Conservation (phyloP, 2,797 vertebrate species). For the Chrysocyon brachyurus region DNA sequence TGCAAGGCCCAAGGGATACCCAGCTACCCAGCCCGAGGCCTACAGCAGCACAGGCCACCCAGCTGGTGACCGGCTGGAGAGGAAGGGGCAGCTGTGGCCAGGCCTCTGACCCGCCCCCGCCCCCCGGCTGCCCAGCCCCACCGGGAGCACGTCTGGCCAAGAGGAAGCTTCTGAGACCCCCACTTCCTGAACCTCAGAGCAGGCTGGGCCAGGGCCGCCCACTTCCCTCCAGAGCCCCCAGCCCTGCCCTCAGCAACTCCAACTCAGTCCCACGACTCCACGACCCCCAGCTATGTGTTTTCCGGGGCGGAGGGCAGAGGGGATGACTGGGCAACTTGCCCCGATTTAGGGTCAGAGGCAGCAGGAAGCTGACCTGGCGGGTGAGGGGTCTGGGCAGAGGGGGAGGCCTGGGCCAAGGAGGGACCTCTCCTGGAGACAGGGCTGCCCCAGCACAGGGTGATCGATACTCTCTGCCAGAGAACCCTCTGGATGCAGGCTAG, state of each 20-base stretch:
- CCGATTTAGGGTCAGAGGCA: constrained; percentile 4
- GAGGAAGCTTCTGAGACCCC: constrained; percentile 82
- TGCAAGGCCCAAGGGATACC: constrained; percentile 91
- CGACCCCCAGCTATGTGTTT: constrained; percentile 4
- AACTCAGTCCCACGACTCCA: neutral
- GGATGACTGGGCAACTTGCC: neutral
- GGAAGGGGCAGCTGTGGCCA: constrained; percentile 75
- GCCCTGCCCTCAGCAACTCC: neutral
- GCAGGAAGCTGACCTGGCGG: constrained; percentile 56
- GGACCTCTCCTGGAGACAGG: neutral
- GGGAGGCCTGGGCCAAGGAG: neutral
- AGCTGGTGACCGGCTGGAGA: constrained; percentile 81
- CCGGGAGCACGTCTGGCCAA: constrained; percentile 58
- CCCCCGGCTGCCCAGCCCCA: constrained; percentile 14
- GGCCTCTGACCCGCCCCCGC: constrained; percentile 78
- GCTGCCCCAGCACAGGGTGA: neutral
- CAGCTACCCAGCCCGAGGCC: neutral
- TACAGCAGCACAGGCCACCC: constrained; percentile 92
- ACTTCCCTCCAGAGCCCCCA: constrained; percentile 73
- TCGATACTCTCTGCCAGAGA: neutral
- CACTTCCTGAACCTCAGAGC: constrained; percentile 69
- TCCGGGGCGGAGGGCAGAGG: constrained; percentile 3
- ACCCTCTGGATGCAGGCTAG: neutral
- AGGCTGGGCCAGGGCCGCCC: neutral
- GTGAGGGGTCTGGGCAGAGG: neutral